These are phyloP conservation scores for Cephus rjabovi DNA, from an alignment of 2,888 invertebrate species.

Conservation along the genomic window DNA sequence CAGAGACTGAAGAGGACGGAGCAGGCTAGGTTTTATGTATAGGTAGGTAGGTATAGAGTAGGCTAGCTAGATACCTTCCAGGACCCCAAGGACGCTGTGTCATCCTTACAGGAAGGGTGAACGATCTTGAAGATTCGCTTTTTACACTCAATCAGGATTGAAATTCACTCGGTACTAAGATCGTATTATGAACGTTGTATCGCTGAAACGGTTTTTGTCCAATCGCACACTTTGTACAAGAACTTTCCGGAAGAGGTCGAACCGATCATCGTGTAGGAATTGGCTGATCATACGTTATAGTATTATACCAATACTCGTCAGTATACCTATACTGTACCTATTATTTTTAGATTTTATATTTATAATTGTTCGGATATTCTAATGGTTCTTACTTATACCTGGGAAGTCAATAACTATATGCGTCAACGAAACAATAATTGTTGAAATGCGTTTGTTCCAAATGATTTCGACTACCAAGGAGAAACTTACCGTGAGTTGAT, in stretches of 20 bases:
- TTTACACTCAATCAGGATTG: constrained; percentile 12
- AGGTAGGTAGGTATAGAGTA: too few relatives aligned
- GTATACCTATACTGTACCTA: neutral
- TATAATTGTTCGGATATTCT: neutral
- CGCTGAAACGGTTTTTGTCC: neutral
- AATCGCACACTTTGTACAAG: neutral
- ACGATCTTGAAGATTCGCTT: constrained; percentile 21
- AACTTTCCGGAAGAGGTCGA: neutral
- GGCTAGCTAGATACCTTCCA: neutral
- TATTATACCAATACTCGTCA: neutral
- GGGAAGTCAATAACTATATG: neutral
- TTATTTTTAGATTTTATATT: neutral
- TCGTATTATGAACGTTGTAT: neutral
- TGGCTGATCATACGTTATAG: neutral
- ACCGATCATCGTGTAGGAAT: neutral
- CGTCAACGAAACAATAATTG: neutral
- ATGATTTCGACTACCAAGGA: neutral
- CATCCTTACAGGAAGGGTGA: constrained; percentile 15
- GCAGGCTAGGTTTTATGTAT: neutral
- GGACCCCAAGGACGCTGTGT: constrained; percentile 21
- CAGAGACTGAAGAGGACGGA: neutral
- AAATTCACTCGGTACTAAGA: neutral
- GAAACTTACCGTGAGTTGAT: neutral
- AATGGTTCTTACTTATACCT: neutral
- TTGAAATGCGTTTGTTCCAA: neutral